phyloP scores from a whole-genome alignment of 2,888 invertebrate genomes.

The Sphaeridia pumilis region DNA sequence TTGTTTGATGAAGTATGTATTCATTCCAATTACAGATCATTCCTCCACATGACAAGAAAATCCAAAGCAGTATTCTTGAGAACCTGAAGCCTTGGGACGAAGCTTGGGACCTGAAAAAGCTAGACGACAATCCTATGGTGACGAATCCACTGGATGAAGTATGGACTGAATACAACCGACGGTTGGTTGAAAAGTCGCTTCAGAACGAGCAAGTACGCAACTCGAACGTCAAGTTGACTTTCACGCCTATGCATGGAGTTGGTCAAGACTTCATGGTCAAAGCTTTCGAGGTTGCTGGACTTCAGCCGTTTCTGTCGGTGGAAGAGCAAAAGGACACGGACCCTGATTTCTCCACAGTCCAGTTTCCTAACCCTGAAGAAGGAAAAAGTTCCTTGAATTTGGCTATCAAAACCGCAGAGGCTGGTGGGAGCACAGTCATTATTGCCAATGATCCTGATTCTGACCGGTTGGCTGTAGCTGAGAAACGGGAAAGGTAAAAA shows the following conservation, averaged over 20 bases:
- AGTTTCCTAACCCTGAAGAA: slow-evolving; percentile 98
- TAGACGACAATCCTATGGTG: slow-evolving; percentile 48
- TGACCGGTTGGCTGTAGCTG: slow-evolving; percentile 87
- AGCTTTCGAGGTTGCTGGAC: slow-evolving; percentile 61
- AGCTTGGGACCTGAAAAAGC: slow-evolving; percentile 61
- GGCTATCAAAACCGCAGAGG: slow-evolving; percentile 64
- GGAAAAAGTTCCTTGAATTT: slow-evolving; percentile 66
- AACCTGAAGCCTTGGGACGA: slow-evolving; percentile 62
- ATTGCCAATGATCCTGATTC: slow-evolving; percentile 98
- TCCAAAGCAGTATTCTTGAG: slow-evolving; percentile 62
- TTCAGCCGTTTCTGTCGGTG: slow-evolving; percentile 44
- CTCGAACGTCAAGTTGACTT: slow-evolving; percentile 54
- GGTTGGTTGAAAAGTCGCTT: slow-evolving; percentile 47
- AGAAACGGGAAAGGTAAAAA: slow-evolving; percentile 54
- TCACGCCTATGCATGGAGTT: slow-evolving; percentile 98
- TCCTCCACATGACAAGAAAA: slow-evolving; percentile 76
- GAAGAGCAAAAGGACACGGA: slow-evolving; percentile 72
- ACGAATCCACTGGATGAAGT: slow-evolving; percentile 60
- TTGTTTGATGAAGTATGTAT: no score
- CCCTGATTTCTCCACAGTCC: slow-evolving; percentile 94
- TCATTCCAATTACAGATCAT: slow-evolving; percentile 54
- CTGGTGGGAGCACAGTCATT: slow-evolving; percentile 57
- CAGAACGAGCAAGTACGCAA: slow-evolving; percentile 48
- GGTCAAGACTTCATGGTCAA: slow-evolving; percentile 65
- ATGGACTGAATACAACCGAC: slow-evolving; percentile 53